phyloP scores from a whole-genome alignment of 2,888 invertebrate genomes.

The Diloba caeruleocephala region DNA sequence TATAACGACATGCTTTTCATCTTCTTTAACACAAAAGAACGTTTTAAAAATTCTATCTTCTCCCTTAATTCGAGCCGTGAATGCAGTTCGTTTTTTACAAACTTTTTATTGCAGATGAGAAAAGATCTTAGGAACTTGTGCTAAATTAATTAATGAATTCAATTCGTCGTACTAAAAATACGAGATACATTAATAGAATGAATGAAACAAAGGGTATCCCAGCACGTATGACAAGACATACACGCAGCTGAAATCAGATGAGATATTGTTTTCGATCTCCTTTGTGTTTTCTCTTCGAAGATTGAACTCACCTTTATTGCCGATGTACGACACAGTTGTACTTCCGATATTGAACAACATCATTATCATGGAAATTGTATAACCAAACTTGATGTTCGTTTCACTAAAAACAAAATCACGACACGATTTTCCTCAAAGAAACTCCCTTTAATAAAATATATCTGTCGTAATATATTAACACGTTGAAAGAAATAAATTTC shows the following conservation, averaged over 20 bases:
- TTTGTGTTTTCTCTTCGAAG: constrained; percentile 65
- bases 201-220: constrained; percentile 5
- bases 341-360: constrained; percentile 56
- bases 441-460: constrained; percentile 44
- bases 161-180: constrained; percentile 10
- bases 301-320: constrained; percentile 67
- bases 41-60: constrained; percentile 67
- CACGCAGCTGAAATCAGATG: constrained; percentile 61
- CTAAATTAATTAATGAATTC: constrained; percentile 27
- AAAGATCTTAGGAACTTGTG: constrained; percentile 17
- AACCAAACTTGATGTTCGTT: constrained; percentile 31
- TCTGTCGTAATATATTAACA: constrained; percentile 56
- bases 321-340: constrained; percentile 59
- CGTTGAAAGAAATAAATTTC: constrained; percentile 65
- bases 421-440: constrained; percentile 36
- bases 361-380: constrained; percentile 38
- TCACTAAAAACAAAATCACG: constrained; percentile 39
- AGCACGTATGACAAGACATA: constrained; percentile 3
- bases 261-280: constrained; percentile 67
- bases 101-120: constrained; percentile 37
- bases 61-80: constrained; percentile 56
- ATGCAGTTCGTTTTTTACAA: constrained; percentile 43
- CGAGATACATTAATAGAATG: constrained; percentile 7
- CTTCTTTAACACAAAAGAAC: constrained; percentile 65
- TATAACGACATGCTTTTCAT: constrained; percentile 71